These are phyloP conservation scores for Drosophila imparisetae DNA, from an alignment of 2,888 invertebrate species.

Conservation along the genomic window DNA sequence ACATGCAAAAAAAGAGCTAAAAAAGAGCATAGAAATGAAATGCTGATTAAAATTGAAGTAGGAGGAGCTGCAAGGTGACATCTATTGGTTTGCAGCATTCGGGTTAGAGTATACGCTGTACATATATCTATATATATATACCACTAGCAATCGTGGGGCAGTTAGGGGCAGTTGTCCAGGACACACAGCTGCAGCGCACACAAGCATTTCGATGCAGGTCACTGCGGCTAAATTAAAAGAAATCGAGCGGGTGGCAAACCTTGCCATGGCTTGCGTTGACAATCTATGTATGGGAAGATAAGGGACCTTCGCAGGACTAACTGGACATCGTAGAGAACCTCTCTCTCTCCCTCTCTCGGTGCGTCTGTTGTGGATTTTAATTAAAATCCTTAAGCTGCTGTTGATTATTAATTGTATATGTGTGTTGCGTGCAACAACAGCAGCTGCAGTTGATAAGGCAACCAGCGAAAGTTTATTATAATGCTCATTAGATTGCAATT, in stretches of 20 bases:
- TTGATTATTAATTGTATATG: conserved; percentile 72
- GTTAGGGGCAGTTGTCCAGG: conserved; percentile 4
- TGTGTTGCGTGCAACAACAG: background rate
- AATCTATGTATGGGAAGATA: conserved; percentile 15
- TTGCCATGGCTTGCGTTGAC: conserved; percentile 30
- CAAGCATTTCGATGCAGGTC: conserved; percentile 69
- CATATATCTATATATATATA: background rate
- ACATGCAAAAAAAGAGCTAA: background rate
- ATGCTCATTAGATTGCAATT: conserved; percentile 31
- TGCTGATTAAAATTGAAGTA: conserved; percentile 48
- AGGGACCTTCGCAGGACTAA: background rate
- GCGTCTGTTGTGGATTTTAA: conserved; percentile 61
- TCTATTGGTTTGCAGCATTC: background rate
- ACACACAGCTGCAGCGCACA: conserved; percentile 20
- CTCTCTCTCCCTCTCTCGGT: background rate
- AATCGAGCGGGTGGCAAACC: conserved; percentile 50
- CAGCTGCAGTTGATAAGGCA: conserved; percentile 44
- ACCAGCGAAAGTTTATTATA: conserved; percentile 25
- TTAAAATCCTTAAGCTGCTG: conserved; percentile 68
- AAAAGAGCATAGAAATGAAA: conserved; percentile 26
- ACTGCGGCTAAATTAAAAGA: conserved; percentile 73
- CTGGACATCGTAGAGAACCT: conserved; percentile 3
- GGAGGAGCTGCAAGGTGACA: conserved; percentile 11
- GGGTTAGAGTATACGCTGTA: background rate
- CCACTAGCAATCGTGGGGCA: background rate